A percentile compares a stretch with the other conserved stretches of the same genome.
These are phyloP conservation scores for Morpho deidamia DNA, from an alignment of 2,888 invertebrate species.

Conservation along the genomic window DNA sequence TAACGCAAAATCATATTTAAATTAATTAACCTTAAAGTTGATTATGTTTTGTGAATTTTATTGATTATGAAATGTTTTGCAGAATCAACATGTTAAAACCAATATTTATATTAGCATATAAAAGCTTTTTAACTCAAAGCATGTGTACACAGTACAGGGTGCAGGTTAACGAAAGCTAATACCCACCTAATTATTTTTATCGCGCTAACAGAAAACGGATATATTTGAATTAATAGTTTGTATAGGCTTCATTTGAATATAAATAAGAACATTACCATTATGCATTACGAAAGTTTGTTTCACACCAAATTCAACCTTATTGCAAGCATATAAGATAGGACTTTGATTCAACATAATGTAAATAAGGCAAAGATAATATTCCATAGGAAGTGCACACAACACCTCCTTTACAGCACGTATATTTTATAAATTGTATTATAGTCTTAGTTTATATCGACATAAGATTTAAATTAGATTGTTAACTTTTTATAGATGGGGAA, in stretches of 20 bases:
- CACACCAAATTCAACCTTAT: background rate
- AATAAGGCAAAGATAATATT: background rate
- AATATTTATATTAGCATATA: too few species aligned
- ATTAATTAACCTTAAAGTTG: too few species aligned
- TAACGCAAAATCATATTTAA: too few species aligned
- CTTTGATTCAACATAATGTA: background rate
- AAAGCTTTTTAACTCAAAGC: too few species aligned
- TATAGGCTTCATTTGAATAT: slow-evolving; percentile 21
- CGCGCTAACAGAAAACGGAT: slow-evolving; percentile 14
- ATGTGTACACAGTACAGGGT: background rate
- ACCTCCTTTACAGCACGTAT: background rate
- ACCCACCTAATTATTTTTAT: slow-evolving; percentile 16
- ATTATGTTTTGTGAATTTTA: too few species aligned
- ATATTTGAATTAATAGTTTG: slow-evolving; percentile 22
- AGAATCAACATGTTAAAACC: too few species aligned
- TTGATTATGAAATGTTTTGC: too few species aligned
- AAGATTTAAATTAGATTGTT: slow-evolving; percentile 4
- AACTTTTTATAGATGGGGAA: background rate
- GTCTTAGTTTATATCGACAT: background rate
- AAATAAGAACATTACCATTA: slow-evolving; percentile 19
- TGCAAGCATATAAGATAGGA: background rate
- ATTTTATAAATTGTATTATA: background rate
- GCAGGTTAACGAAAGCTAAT: slow-evolving; percentile 2
- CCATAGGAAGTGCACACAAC: slow-evolving; percentile 1
- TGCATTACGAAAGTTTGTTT: background rate